These are phyloP conservation scores for Daktulosphaira vitifoliae DNA, from an alignment of 1,140 invertebrate genomes.

Conservation along the genomic window DNA sequence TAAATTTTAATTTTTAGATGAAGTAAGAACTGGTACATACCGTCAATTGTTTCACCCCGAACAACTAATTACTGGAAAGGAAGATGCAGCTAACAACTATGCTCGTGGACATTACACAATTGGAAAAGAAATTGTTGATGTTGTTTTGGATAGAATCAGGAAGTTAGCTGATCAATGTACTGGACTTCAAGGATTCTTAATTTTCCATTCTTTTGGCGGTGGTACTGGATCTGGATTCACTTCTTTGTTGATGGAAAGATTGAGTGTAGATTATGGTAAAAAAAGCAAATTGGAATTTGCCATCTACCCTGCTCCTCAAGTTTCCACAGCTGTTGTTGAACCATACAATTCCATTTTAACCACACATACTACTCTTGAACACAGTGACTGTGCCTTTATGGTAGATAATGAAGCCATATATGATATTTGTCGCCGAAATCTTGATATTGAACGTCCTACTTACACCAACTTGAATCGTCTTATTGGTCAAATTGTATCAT, in stretches of 20 bases:
- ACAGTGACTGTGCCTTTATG: conserved; percentile 62
- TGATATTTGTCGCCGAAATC: conserved; percentile 78
- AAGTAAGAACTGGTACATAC: conserved; percentile 52
- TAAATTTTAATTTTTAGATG: conserved; percentile 44
- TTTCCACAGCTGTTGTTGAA: conserved; percentile 58
- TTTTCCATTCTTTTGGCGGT: conserved; percentile 84
- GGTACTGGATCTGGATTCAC: conserved; percentile 73
- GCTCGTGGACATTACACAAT: conserved; percentile 62
- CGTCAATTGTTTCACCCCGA: conserved; percentile 54
- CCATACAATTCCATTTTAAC: conserved; percentile 59
- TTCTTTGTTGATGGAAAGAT: conserved; percentile 57
- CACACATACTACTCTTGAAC: conserved; percentile 54
- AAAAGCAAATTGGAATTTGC: conserved; percentile 61
- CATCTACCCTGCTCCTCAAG: conserved; percentile 60
- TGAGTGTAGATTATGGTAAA: conserved; percentile 60
- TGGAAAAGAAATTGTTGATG: conserved; percentile 66
- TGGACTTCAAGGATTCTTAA: conserved; percentile 69
- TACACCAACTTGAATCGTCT: conserved; percentile 72
- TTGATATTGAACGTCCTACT: conserved; percentile 80
- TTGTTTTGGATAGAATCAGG: conserved; percentile 58
- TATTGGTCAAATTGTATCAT: conserved; percentile 73
- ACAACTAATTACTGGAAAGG: conserved; percentile 55
- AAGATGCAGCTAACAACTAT: conserved; percentile 61
- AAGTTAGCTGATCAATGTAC: conserved; percentile 73
- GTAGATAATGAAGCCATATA: conserved; percentile 87